phyloP scores from a whole-genome alignment of 2,113 vertebrate species.

The Elephantulus edwardii region DNA sequence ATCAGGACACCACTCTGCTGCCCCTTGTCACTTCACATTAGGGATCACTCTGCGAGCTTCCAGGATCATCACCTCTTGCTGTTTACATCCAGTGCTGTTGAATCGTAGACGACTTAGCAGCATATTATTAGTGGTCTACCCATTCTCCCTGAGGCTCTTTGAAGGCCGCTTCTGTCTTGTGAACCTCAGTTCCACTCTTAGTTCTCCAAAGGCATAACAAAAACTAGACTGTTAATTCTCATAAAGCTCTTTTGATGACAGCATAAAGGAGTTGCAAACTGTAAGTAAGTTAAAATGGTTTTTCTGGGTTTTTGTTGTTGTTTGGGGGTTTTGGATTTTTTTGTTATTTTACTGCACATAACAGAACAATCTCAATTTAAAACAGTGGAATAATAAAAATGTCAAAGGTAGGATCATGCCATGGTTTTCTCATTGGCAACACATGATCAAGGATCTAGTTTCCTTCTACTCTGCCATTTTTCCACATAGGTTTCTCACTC shows the following conservation, averaged over 20 bases:
- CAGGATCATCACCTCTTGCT: not conserved
- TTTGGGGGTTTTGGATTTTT: too few relatives aligned
- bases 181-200: not conserved
- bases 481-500: not conserved
- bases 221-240: not conserved
- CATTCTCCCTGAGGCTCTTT: not conserved
- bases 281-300: not conserved
- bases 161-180: not conserved
- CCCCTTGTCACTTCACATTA: not conserved
- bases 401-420: not conserved
- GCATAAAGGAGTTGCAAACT: not conserved
- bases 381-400: not conserved
- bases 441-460: not conserved
- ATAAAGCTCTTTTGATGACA: not conserved
- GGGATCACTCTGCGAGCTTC: not conserved
- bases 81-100: not conserved
- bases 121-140: too few relatives aligned
- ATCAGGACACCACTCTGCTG: not conserved
- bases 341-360: not conserved
- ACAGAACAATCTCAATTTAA: not conserved
- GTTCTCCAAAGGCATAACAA: not conserved
- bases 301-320: too few relatives aligned
- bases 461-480: not conserved
- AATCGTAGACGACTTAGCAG: too few relatives aligned
- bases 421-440: not conserved